Evolutionary conservation across 2,113 vertebrate genomes (phyloP), one percentile per base, ranked within the genome.

Genomic region (Ploceus nigricollis): DNA sequence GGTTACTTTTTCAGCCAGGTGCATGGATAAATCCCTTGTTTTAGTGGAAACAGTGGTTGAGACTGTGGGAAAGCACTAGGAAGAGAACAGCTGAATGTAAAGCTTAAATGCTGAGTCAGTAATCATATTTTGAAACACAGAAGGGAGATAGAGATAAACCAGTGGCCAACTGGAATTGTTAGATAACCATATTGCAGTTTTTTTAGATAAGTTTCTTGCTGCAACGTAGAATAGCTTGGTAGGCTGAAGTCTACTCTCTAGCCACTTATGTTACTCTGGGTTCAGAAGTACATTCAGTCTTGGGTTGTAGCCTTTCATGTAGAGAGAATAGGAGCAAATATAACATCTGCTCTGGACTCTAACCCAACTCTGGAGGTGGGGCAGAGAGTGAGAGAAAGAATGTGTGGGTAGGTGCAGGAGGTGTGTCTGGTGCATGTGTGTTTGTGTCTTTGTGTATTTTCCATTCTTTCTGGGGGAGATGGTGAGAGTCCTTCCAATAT

Each of bases 181-280:
- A 73, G 54, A 31, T 95, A 82, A 69, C 45, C 8, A 3, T 65
- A 31, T 19, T 64, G 28, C 53, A 60, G 42, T 37, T 25, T 48
- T 19, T 33, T 81, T 84, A 58, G 33, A 44, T 87, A 60, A 22
- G 18, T 10, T 30, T 92, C 45, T 77, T 80, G 57, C 18, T 80
- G 40, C 31, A 35, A 8, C 0, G 0, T 8, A n/a, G 30, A 7
- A 18, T 65, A 44, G 19, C n/a, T 69, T 45, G n/a, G 9, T 51
- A 69, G 40, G 30, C 64, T 77, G 4, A 92, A 61, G 35, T 77
- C 45, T 68, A 2, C 39, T 86, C 13, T 60, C 13, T 57, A 33
- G 20, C 66, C 33, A 39, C 24, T 35, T 22, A 24, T 63, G 5
- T 72, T 72, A 45, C 7, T 64, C 21, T 42, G 54, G 9, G 14